These are phyloP conservation scores for Hesperophylax magnus DNA, from an alignment of 1,140 invertebrate species.

Conservation along the genomic window DNA sequence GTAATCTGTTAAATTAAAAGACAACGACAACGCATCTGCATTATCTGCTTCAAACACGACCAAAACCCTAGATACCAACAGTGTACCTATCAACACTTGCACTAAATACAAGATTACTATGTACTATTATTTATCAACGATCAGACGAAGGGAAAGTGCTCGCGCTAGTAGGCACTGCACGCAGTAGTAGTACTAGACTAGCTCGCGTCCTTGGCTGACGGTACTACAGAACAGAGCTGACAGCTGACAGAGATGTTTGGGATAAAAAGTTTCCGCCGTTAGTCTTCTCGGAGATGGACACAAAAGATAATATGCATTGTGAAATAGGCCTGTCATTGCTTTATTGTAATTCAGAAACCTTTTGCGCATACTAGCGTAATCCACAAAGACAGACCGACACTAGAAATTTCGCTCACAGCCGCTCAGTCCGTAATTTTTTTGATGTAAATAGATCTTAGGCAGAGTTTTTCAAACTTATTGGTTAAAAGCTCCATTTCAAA, in stretches of 20 bases:
- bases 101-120: too few species aligned
- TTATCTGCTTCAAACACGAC: conserved; percentile 1
- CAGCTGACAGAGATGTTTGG: neutral
- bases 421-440: too few species aligned
- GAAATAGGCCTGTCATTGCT: neutral
- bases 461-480: too few species aligned
- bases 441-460: too few species aligned
- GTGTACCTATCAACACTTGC: too few species aligned
- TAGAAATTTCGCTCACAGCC: too few species aligned
- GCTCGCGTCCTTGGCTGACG: neutral
- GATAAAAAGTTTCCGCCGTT: conserved; percentile 5
- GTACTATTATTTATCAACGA: neutral
- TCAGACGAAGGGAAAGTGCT: conserved; percentile 7
- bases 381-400: too few species aligned
- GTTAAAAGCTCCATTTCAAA: too few species aligned
- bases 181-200: too few species aligned
- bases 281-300: neutral
- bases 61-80: neutral
- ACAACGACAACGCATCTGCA: neutral
- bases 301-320: conserved; percentile 1
- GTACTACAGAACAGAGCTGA: neutral
- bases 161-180: too few species aligned
- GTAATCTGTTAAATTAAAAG: neutral
- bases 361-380: too few species aligned
- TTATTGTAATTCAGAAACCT: neutral